phyloP scores from a whole-genome alignment of 2,113 vertebrate species.

The Oncorhynchus nerka region DNA sequence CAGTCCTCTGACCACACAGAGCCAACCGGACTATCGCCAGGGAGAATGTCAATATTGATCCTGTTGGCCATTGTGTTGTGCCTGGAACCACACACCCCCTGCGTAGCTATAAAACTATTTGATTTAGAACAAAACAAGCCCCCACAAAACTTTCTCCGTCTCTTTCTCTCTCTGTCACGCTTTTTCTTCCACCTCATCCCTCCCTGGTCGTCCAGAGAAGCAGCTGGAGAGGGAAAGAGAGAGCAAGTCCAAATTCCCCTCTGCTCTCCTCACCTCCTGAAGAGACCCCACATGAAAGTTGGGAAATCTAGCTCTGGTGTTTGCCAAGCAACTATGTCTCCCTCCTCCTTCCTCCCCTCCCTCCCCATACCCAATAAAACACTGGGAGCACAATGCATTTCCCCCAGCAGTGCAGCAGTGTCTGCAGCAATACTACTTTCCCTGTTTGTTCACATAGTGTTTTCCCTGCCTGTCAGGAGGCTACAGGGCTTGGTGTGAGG shows the following conservation, averaged over 20 bases:
- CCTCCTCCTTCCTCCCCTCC: conserved; percentile 34
- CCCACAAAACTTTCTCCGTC: conserved; percentile 32
- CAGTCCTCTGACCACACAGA: conserved; percentile 17
- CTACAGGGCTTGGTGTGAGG: background rate
- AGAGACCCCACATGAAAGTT: conserved; percentile 70
- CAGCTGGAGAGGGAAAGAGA: conserved; percentile 49
- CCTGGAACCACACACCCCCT: conserved; percentile 67
- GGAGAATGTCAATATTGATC: conserved; percentile 79
- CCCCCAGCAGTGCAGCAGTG: conserved; percentile 27
- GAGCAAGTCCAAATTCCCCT: conserved; percentile 57
- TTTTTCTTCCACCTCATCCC: conserved; percentile 32
- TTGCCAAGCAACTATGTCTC: conserved; percentile 59
- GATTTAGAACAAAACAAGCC: conserved; percentile 61
- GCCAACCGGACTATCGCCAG: conserved; percentile 61
- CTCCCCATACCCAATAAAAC: conserved; percentile 56
- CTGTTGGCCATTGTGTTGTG: conserved; percentile 67
- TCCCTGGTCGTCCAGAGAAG: conserved; percentile 47
- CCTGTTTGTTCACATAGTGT: conserved; percentile 55
- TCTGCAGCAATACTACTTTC: conserved; percentile 54
- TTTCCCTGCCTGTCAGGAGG: conserved; percentile 46
- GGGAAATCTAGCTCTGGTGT: conserved; percentile 61
- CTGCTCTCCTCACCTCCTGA: conserved; percentile 53
- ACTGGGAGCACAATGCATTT: conserved; percentile 38
- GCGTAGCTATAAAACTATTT: conserved; percentile 67
- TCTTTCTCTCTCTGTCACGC: conserved; percentile 35